Evolutionary conservation across 2,888 invertebrate species (phyloP).

Genomic region (Sphaerophoria rueppellii): DNA sequence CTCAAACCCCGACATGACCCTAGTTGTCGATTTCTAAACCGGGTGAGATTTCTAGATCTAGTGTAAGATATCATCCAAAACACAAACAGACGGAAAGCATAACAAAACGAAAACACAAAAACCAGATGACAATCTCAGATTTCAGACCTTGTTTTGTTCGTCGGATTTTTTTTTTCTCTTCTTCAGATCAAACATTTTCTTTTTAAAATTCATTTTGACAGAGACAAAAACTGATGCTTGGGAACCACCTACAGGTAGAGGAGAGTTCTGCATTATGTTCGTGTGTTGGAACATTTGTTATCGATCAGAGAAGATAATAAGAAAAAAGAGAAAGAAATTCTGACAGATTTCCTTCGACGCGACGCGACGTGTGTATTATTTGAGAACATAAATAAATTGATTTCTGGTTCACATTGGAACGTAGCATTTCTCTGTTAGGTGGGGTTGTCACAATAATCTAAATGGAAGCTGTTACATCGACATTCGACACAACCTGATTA

Average conservation of each 20-base stretch:
- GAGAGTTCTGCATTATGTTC: neutral
- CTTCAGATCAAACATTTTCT: neutral
- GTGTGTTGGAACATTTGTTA: neutral
- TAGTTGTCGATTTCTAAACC: constrained; percentile 1
- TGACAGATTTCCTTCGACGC: constrained; percentile 6
- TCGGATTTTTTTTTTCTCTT: constrained; percentile 19
- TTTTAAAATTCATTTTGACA: constrained; percentile 29
- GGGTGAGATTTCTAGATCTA: neutral
- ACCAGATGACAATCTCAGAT: constrained; percentile 58
- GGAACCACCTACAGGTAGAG: constrained; percentile 21
- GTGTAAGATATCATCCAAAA: constrained; percentile 40
- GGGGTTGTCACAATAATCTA: constrained; percentile 44
- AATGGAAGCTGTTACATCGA: constrained; percentile 35
- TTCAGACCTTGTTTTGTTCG: constrained; percentile 57
- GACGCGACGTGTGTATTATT: constrained; percentile 1
- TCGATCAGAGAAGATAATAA: constrained; percentile 42
- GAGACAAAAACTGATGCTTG: neutral
- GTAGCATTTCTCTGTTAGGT: neutral
- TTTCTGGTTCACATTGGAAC: constrained; percentile 34
- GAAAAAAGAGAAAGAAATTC: neutral
- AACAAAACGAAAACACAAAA: constrained; percentile 4
- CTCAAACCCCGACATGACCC: neutral
- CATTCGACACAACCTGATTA: constrained; percentile 41
- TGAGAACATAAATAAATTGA: constrained; percentile 44
- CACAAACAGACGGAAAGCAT: constrained; percentile 32